Base-by-base conservation (phyloP, 2,797 vertebrate genomes). In the Valencia hispanica region DNA sequence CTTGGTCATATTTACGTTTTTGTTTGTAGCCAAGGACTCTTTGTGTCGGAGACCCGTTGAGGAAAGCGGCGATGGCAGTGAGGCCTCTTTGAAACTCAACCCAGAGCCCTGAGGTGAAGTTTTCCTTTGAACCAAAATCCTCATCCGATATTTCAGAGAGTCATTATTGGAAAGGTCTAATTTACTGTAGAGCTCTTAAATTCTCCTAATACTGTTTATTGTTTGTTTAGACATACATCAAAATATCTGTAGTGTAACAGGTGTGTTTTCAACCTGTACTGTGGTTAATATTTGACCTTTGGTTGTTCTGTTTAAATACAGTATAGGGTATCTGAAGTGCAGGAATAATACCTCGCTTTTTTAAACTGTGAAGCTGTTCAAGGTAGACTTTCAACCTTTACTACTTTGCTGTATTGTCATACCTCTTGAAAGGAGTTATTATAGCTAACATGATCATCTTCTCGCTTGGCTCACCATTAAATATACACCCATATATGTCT, bases 31-130 rank as follows among this genome's bases (percentile, higher is more conserved):
- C 47, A 73, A 84, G 0, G 93, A 93, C 20, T 91, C 90, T 0
- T 3, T 81, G 74, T 95, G 79, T 74, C 75, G 87, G 27, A 90
- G 55, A 6, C 95, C 94, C 30, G 90, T 95, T n/a, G 94, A 95
- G 71, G 95, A 96, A 87, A 94, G 90, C 5, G 94, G 95, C 0
- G 84, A 91, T 11, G 84, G 72, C 85, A 93, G 85, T 69, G 45
- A 51, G 39, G 82, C 84, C 3, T 78, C 84, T 18, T 68, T 89
- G 45, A 93, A 94, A 84, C 43, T 50, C 43, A 84, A 82, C 20
- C 12, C 61, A 22, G 81, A 30, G 11, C 74, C 78, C 2, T 92
- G 72, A 93, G 59, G 53, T 82, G 77, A 73, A 77, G 66, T 9
- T 14, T 18, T 73, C 1, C 25, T 57, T 43, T n/a, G 27, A 50